phyloP scores from a whole-genome alignment of 2,113 vertebrate species.

The Peromyscus californicus region DNA sequence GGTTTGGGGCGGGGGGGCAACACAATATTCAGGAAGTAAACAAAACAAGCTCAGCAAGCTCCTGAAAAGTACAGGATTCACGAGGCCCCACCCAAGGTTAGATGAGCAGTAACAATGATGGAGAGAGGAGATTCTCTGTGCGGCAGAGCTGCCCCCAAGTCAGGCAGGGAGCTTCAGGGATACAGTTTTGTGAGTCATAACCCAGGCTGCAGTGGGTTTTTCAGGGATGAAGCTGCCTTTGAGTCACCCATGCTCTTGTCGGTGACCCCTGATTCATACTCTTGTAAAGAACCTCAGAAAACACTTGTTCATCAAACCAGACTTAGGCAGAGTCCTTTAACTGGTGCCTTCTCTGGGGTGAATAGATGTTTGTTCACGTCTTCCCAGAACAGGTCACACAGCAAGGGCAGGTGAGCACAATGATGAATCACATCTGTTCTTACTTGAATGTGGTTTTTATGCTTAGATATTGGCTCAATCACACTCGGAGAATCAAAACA shows the following conservation, averaged over 20 bases:
- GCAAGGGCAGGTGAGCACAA: neutral
- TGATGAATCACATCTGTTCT: neutral
- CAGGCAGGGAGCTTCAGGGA: neutral
- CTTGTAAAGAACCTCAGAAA: neutral
- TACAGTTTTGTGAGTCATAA: neutral
- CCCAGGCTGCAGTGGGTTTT: neutral
- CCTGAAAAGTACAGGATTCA: neutral
- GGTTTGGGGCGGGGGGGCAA: fast-evolving
- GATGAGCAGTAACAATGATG: neutral
- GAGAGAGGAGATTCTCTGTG: too few species aligned
- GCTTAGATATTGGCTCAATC: neutral
- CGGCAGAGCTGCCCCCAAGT: neutral
- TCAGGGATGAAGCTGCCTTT: neutral
- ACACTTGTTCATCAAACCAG: neutral
- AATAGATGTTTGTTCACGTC: neutral
- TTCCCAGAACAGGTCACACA: neutral
- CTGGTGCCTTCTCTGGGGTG: neutral
- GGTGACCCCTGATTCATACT: neutral
- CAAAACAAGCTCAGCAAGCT: neutral
- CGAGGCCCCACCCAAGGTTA: neutral
- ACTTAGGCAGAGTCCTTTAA: too few species aligned
- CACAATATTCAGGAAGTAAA: neutral
- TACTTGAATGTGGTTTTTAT: neutral
- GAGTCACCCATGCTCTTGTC: neutral
- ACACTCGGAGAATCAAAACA: neutral